Conservation (phyloP, 1,140 invertebrate species). For the Diachasma alloeum region DNA sequence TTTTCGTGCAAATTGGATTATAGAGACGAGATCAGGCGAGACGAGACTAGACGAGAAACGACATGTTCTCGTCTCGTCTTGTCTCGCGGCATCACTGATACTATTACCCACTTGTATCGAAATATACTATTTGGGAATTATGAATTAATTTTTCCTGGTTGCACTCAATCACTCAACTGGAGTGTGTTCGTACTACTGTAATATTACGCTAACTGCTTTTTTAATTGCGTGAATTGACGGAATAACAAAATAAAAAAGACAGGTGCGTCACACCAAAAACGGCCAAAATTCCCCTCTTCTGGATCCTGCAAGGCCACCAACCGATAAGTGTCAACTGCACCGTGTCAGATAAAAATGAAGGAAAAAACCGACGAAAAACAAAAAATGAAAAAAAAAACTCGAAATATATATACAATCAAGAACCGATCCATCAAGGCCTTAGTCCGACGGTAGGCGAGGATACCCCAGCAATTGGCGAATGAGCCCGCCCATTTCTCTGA, state of each 20-base stretch:
- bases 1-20: too few species aligned
- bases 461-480: background rate
- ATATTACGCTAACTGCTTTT: too few species aligned
- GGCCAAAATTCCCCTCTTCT: slow-evolving; percentile 39
- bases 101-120: too few species aligned
- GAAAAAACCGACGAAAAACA: slow-evolving; percentile 60
- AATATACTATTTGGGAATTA: too few species aligned
- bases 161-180: too few species aligned
- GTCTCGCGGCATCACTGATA: too few species aligned
- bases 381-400: slow-evolving; percentile 56
- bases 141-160: too few species aligned
- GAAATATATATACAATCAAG: background rate
- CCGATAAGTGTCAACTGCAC: slow-evolving; percentile 65
- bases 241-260: slow-evolving; percentile 22
- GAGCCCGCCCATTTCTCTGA: background rate
- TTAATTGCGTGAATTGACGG: background rate
- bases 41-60: too few species aligned
- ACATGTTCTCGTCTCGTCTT: too few species aligned
- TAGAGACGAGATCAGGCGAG: too few species aligned
- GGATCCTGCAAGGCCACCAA: slow-evolving; percentile 19
- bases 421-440: slow-evolving; percentile 5
- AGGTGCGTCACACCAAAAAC: slow-evolving; percentile 38
- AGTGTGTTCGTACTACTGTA: too few species aligned
- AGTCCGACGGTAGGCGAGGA: background rate
- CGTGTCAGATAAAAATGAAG: slow-evolving; percentile 59